Evolutionary conservation across 2,888 invertebrate genomes (phyloP).

Genomic region (Folsomia candida): DNA sequence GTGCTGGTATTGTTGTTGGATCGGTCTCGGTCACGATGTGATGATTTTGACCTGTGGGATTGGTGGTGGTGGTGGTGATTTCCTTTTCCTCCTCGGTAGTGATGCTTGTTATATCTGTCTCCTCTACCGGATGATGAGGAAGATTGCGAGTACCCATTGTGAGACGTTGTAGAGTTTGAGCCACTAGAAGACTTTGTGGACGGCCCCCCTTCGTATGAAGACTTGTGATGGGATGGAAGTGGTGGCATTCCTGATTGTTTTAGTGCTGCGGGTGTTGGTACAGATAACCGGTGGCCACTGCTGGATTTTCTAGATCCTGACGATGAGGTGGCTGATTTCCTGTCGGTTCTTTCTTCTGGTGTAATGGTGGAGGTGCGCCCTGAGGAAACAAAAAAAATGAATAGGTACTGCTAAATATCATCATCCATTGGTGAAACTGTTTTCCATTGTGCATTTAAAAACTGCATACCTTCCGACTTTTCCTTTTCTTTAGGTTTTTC

Average conservation of each 20-base stretch:
- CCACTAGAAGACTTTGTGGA: neutral
- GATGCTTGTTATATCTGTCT: neutral
- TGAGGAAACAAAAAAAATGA: neutral
- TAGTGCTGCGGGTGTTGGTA: constrained; percentile 47
- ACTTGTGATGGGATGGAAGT: constrained; percentile 25
- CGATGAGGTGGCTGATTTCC: neutral
- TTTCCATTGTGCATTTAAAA: neutral
- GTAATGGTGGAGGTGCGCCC: too few species aligned
- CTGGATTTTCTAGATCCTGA: neutral
- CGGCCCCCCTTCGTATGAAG: too few species aligned
- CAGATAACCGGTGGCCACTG: constrained; percentile 35
- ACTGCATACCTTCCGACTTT: neutral
- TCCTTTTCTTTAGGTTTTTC: constrained; percentile 1
- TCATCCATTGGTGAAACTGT: too few species aligned
- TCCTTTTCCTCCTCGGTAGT: neutral
- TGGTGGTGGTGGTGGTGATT: constrained; percentile 8
- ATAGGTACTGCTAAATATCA: too few species aligned
- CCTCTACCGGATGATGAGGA: neutral
- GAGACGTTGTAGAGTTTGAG: neutral
- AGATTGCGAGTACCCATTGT: neutral
- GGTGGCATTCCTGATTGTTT: constrained; percentile 49
- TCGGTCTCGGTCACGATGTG: neutral
- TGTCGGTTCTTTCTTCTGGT: too few species aligned
- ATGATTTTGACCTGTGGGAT: constrained; percentile 13
- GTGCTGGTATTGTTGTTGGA: constrained; percentile 5